Conservation (phyloP, 2,113 vertebrate genomes). For the Callipepla squamata region DNA sequence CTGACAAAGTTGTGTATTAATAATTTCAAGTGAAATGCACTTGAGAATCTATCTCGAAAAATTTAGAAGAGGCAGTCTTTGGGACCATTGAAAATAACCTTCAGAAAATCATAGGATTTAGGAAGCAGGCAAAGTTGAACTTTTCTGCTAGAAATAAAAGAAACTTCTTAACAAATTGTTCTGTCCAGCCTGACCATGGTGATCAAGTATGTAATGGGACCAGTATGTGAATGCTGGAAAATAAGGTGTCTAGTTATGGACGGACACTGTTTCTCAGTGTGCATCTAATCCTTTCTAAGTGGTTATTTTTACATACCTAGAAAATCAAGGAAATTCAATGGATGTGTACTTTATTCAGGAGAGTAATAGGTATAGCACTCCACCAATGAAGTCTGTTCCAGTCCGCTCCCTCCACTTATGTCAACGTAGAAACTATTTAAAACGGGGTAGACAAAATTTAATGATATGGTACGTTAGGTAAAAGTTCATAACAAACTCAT, state of each 20-base stretch:
- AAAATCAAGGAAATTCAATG: background rate
- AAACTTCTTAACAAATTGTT: background rate
- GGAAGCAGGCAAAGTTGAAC: background rate
- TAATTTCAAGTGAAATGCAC: background rate
- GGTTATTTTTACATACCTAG: background rate
- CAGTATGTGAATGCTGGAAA: background rate
- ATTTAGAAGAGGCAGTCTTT: background rate
- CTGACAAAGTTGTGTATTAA: background rate
- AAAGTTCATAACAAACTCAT: background rate
- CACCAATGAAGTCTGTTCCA: conserved; percentile 23
- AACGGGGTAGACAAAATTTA: background rate
- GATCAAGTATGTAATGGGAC: background rate
- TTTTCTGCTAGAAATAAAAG: background rate
- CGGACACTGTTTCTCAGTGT: background rate
- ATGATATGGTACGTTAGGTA: background rate
- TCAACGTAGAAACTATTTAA: conserved; percentile 8
- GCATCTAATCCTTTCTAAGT: conserved; percentile 18
- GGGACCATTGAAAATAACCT: background rate
- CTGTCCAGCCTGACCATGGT: background rate
- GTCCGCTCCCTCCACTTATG: background rate
- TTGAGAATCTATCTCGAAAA: background rate
- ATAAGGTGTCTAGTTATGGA: background rate
- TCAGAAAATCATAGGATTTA: background rate
- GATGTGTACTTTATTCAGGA: background rate
- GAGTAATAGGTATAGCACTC: background rate